These are phyloP conservation scores for Neodon shergylaensis DNA, from an alignment of 2,113 vertebrate genomes.

Conservation along the genomic window DNA sequence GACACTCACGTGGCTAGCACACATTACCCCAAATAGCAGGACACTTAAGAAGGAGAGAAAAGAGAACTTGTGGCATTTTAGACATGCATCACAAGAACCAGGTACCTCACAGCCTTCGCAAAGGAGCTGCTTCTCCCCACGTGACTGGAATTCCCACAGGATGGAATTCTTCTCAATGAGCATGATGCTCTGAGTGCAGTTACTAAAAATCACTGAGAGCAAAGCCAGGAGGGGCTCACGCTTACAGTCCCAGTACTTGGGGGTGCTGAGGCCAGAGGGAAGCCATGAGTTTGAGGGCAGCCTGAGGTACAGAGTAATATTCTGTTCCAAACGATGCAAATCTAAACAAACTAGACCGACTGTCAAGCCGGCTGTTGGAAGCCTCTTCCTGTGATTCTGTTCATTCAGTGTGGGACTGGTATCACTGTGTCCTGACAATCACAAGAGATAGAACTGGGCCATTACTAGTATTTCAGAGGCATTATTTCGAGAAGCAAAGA, in stretches of 20 bases:
- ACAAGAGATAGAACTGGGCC: background rate
- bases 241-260: background rate
- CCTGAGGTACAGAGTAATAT: background rate
- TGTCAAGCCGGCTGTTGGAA: background rate
- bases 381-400: background rate
- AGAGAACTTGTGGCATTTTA: background rate
- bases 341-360: background rate
- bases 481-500: background rate
- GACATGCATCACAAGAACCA: slow-evolving; percentile 27
- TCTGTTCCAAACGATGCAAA: background rate
- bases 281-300: background rate
- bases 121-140: background rate
- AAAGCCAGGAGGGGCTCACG: background rate
- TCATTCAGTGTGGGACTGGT: too few relatives aligned
- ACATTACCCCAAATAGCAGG: background rate
- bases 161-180: slow-evolving; percentile 48
- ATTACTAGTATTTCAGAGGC: background rate
- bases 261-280: background rate
- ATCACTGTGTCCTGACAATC: accelerated
- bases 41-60: slow-evolving; percentile 49
- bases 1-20: background rate
- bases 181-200: slow-evolving; percentile 14
- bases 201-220: slow-evolving; percentile 39
- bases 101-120: slow-evolving; percentile 26
- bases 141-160: accelerated